phyloP scores from a whole-genome alignment of 53 echinoderm and acorn worm genomes.

The Paracentrotus lividus region DNA sequence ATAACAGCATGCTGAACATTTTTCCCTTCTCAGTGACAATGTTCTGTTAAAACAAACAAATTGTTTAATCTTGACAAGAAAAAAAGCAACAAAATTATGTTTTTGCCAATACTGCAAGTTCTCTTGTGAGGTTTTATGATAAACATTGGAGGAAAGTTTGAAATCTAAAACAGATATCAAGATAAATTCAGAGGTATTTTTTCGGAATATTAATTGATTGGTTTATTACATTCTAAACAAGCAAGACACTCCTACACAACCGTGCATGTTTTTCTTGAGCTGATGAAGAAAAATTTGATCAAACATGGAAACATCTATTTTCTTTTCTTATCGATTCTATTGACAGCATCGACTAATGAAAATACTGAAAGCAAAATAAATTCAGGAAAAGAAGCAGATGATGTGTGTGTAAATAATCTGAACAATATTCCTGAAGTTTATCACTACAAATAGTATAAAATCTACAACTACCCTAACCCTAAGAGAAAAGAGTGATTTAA shows the following conservation, averaged over 20 bases:
- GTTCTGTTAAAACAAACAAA: too few relatives aligned
- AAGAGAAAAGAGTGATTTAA: not conserved
- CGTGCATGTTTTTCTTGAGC: not conserved
- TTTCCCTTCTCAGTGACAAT: too few relatives aligned
- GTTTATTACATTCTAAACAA: not conserved
- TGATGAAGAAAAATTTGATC: not conserved
- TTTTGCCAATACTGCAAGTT: slow-evolving; percentile 19
- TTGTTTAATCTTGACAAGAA: not conserved
- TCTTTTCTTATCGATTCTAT: slow-evolving; percentile 57
- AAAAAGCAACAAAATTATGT: not conserved
- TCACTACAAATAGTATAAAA: not conserved
- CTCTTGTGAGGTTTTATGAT: not conserved
- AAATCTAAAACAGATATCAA: not conserved
- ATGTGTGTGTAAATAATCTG: not conserved
- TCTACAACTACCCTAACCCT: not conserved
- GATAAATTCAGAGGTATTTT: not conserved
- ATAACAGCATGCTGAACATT: not conserved
- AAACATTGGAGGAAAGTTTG: not conserved
- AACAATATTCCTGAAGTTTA: not conserved
- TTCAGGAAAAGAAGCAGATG: slow-evolving; percentile 25
- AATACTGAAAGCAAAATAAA: slow-evolving; percentile 49
- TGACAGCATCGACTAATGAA: slow-evolving; percentile 39
- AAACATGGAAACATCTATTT: not conserved
- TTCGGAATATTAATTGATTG: too few relatives aligned
- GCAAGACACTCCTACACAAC: not conserved